Conservation (phyloP, 92 coral and sea anemone species). For the Parazoanthus swiftii region DNA sequence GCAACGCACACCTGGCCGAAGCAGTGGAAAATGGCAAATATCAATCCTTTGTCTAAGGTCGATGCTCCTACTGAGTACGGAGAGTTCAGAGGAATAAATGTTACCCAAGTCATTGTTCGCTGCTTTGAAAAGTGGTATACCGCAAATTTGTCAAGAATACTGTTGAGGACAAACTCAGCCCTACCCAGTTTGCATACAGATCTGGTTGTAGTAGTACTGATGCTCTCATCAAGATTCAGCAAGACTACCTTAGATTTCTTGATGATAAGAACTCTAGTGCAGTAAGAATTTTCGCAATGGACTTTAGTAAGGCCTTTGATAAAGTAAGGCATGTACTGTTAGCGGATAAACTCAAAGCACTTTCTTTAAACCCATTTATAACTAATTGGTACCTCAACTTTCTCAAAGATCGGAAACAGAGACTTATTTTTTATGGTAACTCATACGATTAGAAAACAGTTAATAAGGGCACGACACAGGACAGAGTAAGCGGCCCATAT, state of each 20-base stretch:
- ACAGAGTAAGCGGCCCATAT: no score
- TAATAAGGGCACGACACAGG: no score
- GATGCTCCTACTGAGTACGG: slow-evolving; percentile 27
- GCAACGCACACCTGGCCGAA: slow-evolving; percentile 19
- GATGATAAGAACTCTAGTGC: no score
- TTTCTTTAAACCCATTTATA: no score
- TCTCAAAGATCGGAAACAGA: no score
- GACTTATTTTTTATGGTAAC: no score
- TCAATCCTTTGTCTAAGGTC: slow-evolving; percentile 5
- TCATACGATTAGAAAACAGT: no score
- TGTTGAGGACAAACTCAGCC: slow-evolving; percentile 19
- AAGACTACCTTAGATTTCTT: not conserved
- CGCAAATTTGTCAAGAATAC: not conserved
- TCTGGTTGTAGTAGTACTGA: not conserved
- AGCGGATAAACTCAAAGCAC: no score
- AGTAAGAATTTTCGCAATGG: no score
- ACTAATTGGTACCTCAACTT: no score
- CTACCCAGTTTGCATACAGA: not conserved
- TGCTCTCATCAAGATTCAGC: not conserved
- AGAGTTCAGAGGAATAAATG: slow-evolving; percentile 17
- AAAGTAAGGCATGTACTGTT: no score
- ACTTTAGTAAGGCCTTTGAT: no score
- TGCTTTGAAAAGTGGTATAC: slow-evolving; percentile 4
- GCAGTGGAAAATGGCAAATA: slow-evolving; percentile 1
- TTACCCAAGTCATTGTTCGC: slow-evolving; percentile 24